These are phyloP conservation scores for Florisuga fusca DNA, from an alignment of 2,797 vertebrate genomes.

Conservation along the genomic window DNA sequence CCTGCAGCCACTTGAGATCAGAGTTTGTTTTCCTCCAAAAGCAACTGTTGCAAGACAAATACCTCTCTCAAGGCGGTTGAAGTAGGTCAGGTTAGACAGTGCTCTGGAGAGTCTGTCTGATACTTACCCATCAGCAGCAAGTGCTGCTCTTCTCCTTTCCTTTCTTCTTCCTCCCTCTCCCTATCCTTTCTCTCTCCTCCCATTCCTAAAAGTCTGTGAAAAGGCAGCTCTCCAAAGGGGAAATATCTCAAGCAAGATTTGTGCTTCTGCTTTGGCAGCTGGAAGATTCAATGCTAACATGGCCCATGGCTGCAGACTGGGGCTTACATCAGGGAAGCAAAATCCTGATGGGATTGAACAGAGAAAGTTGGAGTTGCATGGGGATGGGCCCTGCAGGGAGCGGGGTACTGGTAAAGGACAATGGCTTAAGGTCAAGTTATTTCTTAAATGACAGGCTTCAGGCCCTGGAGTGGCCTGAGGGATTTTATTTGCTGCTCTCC, in stretches of 20 bases:
- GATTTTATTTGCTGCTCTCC: neutral
- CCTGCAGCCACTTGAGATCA: constrained; percentile 57
- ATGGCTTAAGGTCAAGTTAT: neutral
- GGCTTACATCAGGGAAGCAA: neutral
- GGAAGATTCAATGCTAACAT: constrained; percentile 3
- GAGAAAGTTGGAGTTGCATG: neutral
- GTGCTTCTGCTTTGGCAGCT: constrained; percentile 38
- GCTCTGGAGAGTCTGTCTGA: constrained; percentile 30
- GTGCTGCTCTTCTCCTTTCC: neutral
- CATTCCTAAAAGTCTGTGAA: neutral
- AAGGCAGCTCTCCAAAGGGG: neutral
- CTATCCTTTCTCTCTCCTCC: neutral
- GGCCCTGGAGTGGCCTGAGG: neutral
- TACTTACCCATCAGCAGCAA: neutral
- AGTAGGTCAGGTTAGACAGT: constrained; percentile 51
- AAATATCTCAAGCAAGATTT: constrained; percentile 5
- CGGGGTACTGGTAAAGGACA: neutral
- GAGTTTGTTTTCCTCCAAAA: constrained; percentile 64
- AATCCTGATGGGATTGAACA: neutral
- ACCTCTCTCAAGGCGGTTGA: constrained; percentile 39
- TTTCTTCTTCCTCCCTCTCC: neutral
- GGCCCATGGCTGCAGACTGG: neutral
- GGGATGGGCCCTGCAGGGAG: neutral
- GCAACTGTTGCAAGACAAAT: constrained; percentile 68
- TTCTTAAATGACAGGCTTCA: neutral